Percentiles rank a stretch among this genome's conserved stretches.
Conservation (phyloP, 2,888 invertebrate genomes). For the Drosophila prostipennis region DNA sequence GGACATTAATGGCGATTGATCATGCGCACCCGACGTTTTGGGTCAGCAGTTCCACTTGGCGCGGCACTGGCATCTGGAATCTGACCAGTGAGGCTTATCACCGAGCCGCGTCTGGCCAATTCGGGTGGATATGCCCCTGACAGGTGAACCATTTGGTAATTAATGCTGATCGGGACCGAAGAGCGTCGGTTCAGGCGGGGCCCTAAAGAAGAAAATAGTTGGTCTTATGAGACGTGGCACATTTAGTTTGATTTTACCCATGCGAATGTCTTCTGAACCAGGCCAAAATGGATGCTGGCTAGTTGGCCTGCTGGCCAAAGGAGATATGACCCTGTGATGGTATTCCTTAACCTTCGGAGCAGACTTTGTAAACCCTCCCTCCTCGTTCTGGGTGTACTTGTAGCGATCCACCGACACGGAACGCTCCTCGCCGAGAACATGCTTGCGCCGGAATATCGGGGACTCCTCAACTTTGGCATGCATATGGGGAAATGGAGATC, state of each 20-base stretch:
- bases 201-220: conserved; percentile 37
- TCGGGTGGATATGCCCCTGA: conserved; percentile 39
- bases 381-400: conserved; percentile 35
- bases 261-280: conserved; percentile 23
- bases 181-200: conserved; percentile 64
- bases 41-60: conserved; percentile 54
- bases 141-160: conserved; percentile 68
- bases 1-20: conserved; percentile 80
- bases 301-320: conserved; percentile 18
- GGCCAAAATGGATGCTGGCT: conserved; percentile 13
- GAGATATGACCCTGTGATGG: conserved; percentile 8
- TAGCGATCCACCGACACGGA: conserved; percentile 79
- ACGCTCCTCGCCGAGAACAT: conserved; percentile 65
- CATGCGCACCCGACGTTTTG: conserved; percentile 82
- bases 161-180: conserved; percentile 75
- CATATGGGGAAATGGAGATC: conserved; percentile 19
- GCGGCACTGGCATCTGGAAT: conserved; percentile 14
- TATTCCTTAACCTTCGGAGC: conserved; percentile 14
- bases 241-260: conserved; percentile 45
- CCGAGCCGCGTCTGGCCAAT: conserved; percentile 63
- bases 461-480: conserved; percentile 48
- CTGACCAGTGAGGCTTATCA: conserved; percentile 51
- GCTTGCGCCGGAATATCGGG: conserved; percentile 56
- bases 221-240: conserved; percentile 3
- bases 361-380: conserved; percentile 8